Base-by-base conservation (phyloP, 2,888 invertebrate genomes). In the Sinhomidia bicolor region DNA sequence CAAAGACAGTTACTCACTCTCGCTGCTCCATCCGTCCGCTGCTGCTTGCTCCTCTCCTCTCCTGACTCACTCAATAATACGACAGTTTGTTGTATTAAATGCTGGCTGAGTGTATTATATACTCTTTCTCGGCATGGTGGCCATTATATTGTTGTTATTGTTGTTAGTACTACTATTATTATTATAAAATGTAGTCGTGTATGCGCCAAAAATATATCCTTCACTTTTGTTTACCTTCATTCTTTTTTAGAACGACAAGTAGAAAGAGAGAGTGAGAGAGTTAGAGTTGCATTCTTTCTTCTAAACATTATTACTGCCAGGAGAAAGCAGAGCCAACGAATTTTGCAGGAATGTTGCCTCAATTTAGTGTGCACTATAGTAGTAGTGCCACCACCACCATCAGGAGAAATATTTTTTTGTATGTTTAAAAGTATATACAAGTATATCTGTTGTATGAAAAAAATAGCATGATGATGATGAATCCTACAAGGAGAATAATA, bases 321-420 rank as follows among this genome's bases (percentile, higher is more conserved):
- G n/a, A 60, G 60, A 60, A 60, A 60, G 60, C 26, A 60, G 26
- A 60, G 60, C 26, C 60, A 60, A 60, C 60, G 26, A 26, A 26
- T 60, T 60, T 23, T 26, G 23, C 23, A 26, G 60, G 60, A 60
- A 60, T 60, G 60, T 26, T 60, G 60, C 60, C n/a, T n/a, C n/a
- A n/a, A n/a, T n/a, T n/a, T n/a, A n/a, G n/a, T n/a, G n/a, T n/a
- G n/a, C n/a, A n/a, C n/a, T n/a, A n/a, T n/a, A n/a, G n/a, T 23
- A 60, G 5, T 57, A 20, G 20, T 20, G 23, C 17, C 44, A 44
- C 10, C 44, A 44, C 10, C 60, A 60, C 6, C 10, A 26, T 6
- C 10, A 26, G 60, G 60, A 60, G 26, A 60, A 23, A 60, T 60
- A 60, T 60, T 60, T 60, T 60, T 26, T 6, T 26, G 60, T 26